phyloP scores from a whole-genome alignment of 2,888 invertebrate species.

The Eupithecia inturbata region DNA sequence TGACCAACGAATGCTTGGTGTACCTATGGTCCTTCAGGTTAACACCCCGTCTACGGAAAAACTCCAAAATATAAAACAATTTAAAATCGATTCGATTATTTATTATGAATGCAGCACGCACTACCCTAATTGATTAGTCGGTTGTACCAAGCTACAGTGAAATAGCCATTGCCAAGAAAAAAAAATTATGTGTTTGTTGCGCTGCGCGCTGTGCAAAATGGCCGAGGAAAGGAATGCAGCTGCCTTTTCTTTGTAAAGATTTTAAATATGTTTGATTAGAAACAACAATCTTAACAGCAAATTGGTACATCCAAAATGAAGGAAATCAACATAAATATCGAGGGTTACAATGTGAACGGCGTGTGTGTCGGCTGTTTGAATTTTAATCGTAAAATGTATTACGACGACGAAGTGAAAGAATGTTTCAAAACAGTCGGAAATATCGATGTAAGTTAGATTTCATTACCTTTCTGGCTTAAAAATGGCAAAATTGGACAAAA shows the following conservation, averaged over 20 bases:
- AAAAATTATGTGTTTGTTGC: not conserved
- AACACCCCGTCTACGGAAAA: too few relatives aligned
- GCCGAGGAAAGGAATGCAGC: conserved; percentile 77
- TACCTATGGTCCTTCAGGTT: not conserved
- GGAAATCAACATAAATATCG: conserved; percentile 79
- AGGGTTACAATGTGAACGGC: conserved; percentile 79
- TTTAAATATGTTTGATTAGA: conserved; percentile 42
- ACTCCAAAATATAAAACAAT: too few relatives aligned
- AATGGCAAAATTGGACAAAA: not conserved
- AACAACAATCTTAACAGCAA: not conserved
- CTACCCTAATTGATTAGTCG: not conserved
- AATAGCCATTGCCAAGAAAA: not conserved
- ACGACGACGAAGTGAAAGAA: conserved; percentile 61
- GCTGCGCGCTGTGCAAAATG: conserved; percentile 65
- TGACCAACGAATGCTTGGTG: not conserved
- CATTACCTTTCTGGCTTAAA: not conserved
- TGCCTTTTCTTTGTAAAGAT: conserved; percentile 61
- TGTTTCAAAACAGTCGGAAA: conserved; percentile 68
- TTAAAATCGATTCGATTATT: not conserved
- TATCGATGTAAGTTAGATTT: conserved; percentile 71
- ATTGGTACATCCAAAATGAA: conserved; percentile 60
- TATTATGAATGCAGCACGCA: not conserved
- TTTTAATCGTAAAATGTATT: conserved; percentile 74
- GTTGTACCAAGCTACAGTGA: not conserved
- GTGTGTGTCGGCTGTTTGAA: conserved; percentile 79